These are phyloP conservation scores for Cladopsammia gracilis DNA, from an alignment of 64 coral and sea anemone species.

Conservation along the genomic window DNA sequence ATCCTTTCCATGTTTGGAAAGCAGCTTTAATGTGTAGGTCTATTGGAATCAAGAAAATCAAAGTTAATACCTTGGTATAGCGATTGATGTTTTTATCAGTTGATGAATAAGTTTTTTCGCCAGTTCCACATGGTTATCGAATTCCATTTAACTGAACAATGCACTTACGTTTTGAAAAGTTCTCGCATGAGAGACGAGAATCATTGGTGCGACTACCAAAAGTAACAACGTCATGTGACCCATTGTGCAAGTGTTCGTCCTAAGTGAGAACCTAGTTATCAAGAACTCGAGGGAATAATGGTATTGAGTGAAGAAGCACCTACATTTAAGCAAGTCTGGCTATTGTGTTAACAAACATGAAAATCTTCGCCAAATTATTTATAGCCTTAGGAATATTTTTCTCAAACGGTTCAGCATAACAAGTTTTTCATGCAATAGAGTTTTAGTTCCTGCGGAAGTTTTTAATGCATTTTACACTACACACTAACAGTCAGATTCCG, in stretches of 20 bases:
- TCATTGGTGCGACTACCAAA: too few relatives aligned
- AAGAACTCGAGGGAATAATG: neutral
- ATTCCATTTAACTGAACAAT: neutral
- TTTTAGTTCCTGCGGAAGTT: neutral
- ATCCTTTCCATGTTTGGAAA: neutral
- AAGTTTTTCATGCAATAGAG: neutral
- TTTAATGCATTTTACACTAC: neutral
- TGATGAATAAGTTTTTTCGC: too few relatives aligned
- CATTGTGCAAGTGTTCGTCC: neutral
- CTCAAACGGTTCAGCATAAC: neutral
- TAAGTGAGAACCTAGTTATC: too few relatives aligned
- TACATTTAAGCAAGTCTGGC: neutral
- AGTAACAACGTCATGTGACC: neutral
- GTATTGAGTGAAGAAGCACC: neutral
- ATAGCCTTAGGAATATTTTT: neutral
- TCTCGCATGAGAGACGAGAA: too few relatives aligned
- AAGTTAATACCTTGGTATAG: neutral
- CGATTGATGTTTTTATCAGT: too few relatives aligned
- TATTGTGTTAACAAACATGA: neutral
- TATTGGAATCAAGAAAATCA: neutral
- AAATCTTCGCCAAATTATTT: neutral
- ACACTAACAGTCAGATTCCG: neutral
- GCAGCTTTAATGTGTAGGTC: neutral
- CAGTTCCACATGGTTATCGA: too few relatives aligned
- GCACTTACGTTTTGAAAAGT: neutral